phyloP scores from a whole-genome alignment of 1,140 invertebrate genomes.

The Uloborus diversus region DNA sequence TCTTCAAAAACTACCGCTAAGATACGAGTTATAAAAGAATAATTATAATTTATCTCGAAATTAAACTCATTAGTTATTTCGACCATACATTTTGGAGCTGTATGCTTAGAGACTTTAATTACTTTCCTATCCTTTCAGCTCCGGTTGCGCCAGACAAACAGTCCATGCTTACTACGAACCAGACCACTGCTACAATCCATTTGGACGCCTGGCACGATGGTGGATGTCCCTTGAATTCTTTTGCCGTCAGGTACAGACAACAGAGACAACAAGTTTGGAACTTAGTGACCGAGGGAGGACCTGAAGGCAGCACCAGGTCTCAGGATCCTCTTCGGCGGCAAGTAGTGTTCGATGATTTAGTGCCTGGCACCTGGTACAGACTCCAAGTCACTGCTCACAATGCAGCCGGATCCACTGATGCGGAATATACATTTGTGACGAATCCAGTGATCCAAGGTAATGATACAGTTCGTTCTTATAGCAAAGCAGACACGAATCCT shows the following conservation, averaged over 20 bases:
- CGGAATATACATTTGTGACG: slow-evolving; percentile 81
- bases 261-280: slow-evolving; percentile 56
- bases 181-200: slow-evolving; percentile 76
- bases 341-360: slow-evolving; percentile 71
- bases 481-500: no score
- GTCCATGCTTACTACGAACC: slow-evolving; percentile 70
- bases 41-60: no score
- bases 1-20: no score
- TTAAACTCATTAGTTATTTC: no score
- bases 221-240: slow-evolving; percentile 80
- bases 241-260: slow-evolving; percentile 70
- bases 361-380: slow-evolving; percentile 84
- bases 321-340: slow-evolving; percentile 36
- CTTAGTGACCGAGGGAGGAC: slow-evolving; percentile 26
- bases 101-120: not conserved
- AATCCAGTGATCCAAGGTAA: slow-evolving; percentile 14
- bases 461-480: not conserved
- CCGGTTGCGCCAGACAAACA: slow-evolving; percentile 59
- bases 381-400: slow-evolving; percentile 88
- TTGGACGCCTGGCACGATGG: slow-evolving; percentile 82
- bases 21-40: no score
- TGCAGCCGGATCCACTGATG: slow-evolving; percentile 86
- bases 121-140: slow-evolving; percentile 33
- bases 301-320: not conserved
- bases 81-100: no score